Conservation (phyloP, 37 sponge, comb jelly and placozoan species). For the Halisarca cf. caerulea region DNA sequence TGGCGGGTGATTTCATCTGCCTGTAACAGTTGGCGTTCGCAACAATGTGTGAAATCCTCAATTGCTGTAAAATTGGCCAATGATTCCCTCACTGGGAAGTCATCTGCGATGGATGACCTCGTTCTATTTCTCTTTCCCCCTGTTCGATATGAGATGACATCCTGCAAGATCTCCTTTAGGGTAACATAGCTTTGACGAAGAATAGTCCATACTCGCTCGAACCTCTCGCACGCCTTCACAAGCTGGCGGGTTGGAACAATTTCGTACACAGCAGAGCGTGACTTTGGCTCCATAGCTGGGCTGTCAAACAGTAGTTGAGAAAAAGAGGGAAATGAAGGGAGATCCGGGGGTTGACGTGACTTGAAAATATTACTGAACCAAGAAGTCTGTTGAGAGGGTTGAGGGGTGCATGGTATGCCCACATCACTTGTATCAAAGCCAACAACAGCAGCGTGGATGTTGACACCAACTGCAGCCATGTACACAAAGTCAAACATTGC, state of each 20-base stretch:
- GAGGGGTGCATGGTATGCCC: neutral
- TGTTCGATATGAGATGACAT: neutral
- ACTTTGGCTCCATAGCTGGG: neutral
- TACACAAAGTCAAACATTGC: constrained; percentile 78
- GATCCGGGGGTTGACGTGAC: neutral
- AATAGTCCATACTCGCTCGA: neutral
- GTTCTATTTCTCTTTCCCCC: neutral
- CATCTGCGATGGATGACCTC: neutral
- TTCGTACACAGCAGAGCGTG: neutral
- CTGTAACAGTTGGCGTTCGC: neutral
- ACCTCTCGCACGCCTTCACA: constrained; percentile 1
- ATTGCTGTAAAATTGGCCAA: neutral
- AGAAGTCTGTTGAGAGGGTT: neutral
- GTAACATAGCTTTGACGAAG: neutral
- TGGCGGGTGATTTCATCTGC: too few relatives aligned
- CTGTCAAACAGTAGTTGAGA: neutral
- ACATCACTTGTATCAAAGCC: constrained; percentile 44
- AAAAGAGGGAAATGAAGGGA: neutral
- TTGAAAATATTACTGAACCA: neutral
- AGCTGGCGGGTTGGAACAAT: neutral
- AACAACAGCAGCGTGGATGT: constrained; percentile 65
- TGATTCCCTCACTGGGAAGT: neutral
- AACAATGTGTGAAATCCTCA: neutral
- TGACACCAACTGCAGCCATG: constrained; percentile 79
- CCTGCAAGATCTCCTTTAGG: neutral